Base-by-base conservation (phyloP, 2,797 vertebrate genomes). In the Galago senegalensis region DNA sequence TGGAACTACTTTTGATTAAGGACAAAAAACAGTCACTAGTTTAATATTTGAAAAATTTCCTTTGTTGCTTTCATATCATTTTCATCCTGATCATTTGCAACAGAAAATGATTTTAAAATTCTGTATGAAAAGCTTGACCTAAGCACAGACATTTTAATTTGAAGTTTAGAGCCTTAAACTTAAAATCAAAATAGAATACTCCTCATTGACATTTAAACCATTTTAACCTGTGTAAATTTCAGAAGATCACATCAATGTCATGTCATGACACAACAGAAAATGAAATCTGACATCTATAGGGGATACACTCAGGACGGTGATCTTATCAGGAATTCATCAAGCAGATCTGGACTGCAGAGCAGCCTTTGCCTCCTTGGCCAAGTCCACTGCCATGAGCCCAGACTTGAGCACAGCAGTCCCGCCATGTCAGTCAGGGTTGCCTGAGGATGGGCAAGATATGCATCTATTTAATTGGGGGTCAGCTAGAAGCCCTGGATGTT, bases 71-170 rank as follows among this genome's bases (percentile, higher is more conserved):
- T 91, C 63, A 23, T 25, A 91, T 7, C 14, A 80, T 37, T 93
- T 96, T 73, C 13, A 60, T 14, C 56, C 29, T 77, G 43, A 91
- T 65, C 49, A 27, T 77, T 90, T 91, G 58, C 18, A 85, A 58
- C 29, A 93, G 60, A 89, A 87, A 92, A 90, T 5, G 23, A 81
- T 49, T 56, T 77, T 65, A 67, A 96, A 65, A 34, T 76, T 85
- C 34, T 69, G 73, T 29, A 69, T 43, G 40, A 81, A 85, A 69
- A 87, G 58, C 29, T 0, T 70, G 65, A 83, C 5, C 9, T 56
- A 27, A 75, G n/a, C 40, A 75, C 23, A 90, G 67, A 79, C 49
- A 65, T 58, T 60, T 63, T 20, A 67, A 21, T 29, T 56, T 84
- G 85, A 85, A 46, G 53, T 40, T 60, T 37, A 96, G 34, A 63